Percentiles rank a stretch among this genome's conserved stretches.
phyloP scores from a whole-genome alignment of 2,888 invertebrate species.

The Stenichneumon culpator region DNA sequence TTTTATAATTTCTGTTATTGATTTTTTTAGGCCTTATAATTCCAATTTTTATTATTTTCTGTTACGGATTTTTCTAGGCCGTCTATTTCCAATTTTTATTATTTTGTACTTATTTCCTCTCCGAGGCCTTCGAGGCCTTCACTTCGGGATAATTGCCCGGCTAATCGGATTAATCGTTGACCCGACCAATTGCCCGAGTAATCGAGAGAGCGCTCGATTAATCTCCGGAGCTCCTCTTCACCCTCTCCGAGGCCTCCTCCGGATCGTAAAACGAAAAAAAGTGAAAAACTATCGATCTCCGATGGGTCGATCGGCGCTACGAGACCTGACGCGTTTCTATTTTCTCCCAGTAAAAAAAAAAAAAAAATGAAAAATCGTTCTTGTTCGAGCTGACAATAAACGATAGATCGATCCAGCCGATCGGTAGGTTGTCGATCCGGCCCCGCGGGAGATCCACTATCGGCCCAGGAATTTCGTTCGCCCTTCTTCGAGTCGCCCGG shows the following conservation, averaged over 20 bases:
- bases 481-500: background rate
- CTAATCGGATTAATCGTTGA: constrained; percentile 60
- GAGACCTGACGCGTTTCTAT: constrained; percentile 6
- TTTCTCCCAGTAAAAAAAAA: constrained; percentile 2
- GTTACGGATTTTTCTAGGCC: background rate
- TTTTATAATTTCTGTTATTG: background rate
- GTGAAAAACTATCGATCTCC: background rate
- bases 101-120: background rate
- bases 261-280: background rate
- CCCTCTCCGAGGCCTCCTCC: background rate
- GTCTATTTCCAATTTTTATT: background rate
- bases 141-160: constrained; percentile 20
- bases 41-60: background rate
- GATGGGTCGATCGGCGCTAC: constrained; percentile 21
- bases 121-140: constrained; percentile 22
- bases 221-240: constrained; percentile 24
- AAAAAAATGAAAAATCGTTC: background rate
- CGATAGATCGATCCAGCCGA: constrained; percentile 28
- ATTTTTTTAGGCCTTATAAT: background rate
- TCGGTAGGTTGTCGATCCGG: constrained; percentile 6
- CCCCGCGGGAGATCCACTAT: background rate
- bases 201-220: constrained; percentile 50
- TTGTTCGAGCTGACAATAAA: background rate
- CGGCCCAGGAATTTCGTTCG: constrained; percentile 18
- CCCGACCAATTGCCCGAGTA: constrained; percentile 48